These are phyloP conservation scores for Lepidurus arcticus DNA, from an alignment of 1,140 invertebrate genomes.

Conservation along the genomic window DNA sequence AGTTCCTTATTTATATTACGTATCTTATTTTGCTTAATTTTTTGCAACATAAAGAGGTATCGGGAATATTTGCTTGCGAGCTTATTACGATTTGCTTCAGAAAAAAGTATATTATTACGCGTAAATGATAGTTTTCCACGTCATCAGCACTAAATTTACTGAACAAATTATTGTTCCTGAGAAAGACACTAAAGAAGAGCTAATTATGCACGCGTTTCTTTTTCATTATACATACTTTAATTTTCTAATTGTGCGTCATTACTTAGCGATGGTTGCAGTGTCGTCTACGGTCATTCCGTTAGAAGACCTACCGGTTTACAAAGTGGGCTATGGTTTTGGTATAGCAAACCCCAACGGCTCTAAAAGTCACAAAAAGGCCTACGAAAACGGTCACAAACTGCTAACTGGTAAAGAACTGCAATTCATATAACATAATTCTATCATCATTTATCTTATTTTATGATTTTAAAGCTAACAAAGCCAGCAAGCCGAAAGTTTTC, in stretches of 20 bases:
- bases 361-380: neutral
- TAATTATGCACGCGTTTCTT: too few relatives aligned
- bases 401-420: neutral
- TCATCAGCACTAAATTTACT: too few relatives aligned
- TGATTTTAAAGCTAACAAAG: neutral
- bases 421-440: neutral
- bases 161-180: too few relatives aligned
- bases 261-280: constrained; percentile 24
- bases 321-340: constrained; percentile 29
- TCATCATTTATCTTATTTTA: neutral
- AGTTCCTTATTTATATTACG: too few relatives aligned
- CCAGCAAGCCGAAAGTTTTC: neutral
- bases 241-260: neutral
- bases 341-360: neutral
- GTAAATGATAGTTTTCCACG: too few relatives aligned
- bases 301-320: constrained; percentile 12
- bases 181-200: too few relatives aligned
- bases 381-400: neutral
- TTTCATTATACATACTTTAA: too few relatives aligned
- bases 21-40: too few relatives aligned
- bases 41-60: too few relatives aligned
- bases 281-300: constrained; percentile 29
- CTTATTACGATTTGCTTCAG: too few relatives aligned
- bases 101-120: too few relatives aligned
- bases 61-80: too few relatives aligned